phyloP scores from a whole-genome alignment of 2,113 vertebrate genomes.

The Alaudala cheleensis region DNA sequence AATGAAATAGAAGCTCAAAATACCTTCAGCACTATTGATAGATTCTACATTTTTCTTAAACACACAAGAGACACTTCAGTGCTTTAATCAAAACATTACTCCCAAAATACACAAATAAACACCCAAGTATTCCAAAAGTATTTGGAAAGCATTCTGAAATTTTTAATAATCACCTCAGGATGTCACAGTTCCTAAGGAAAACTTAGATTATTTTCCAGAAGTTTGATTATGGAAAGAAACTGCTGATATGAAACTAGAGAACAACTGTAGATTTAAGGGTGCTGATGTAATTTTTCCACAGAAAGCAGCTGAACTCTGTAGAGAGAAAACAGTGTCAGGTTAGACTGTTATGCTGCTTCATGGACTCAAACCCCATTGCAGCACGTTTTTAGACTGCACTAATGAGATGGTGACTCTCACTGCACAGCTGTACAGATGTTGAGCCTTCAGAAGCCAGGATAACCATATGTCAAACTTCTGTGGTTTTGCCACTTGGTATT shows the following conservation, averaged over 20 bases:
- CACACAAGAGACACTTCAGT: not conserved
- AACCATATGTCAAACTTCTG: conserved; percentile 16
- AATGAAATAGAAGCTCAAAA: not conserved
- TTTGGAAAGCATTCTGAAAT: not conserved
- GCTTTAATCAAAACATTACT: not conserved
- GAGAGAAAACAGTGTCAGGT: not conserved
- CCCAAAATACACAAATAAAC: not conserved
- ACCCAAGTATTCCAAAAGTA: not conserved
- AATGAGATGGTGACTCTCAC: not conserved
- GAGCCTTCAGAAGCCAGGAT: not conserved
- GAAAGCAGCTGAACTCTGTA: not conserved
- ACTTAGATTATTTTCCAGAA: not conserved
- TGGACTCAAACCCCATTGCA: not conserved
- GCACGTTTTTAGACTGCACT: not conserved
- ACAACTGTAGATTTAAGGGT: not conserved
- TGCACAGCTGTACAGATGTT: not conserved
- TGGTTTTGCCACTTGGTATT: conserved; percentile 25
- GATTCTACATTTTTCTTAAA: not conserved
- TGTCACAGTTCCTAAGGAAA: not conserved
- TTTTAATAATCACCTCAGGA: not conserved
- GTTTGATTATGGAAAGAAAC: not conserved
- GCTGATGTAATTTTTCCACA: not conserved
- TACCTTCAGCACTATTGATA: not conserved
- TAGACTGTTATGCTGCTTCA: not conserved
- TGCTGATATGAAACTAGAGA: not conserved